Percentiles rank a stretch among this genome's conserved stretches.
Evolutionary conservation across 2,797 vertebrate species (phyloP).

Genomic region (Phataginus tricuspis): DNA sequence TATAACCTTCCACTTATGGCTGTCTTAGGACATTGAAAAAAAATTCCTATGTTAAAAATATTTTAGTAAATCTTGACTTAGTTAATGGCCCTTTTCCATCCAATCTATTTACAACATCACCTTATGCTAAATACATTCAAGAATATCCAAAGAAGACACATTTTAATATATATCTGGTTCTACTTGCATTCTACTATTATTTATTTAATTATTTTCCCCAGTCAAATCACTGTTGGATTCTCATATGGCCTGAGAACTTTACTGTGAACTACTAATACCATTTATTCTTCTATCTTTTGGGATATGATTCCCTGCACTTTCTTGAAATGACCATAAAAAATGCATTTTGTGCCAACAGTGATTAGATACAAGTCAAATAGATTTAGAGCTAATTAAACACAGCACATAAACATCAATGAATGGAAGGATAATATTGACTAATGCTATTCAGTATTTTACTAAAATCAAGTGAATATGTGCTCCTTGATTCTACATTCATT

Average conservation of each 20-base stretch:
- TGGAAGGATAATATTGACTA: not conserved
- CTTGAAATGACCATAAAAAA: not conserved
- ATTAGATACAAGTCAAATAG: not conserved
- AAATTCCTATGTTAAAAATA: not conserved
- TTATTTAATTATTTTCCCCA: not conserved
- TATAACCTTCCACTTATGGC: not conserved
- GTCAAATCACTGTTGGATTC: not conserved
- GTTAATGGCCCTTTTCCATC: not conserved
- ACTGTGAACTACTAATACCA: not conserved
- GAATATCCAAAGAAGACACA: not conserved
- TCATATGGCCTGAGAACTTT: not conserved
- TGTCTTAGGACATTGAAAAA: not conserved
- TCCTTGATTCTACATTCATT: not conserved
- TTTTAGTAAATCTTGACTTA: not conserved
- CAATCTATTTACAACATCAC: not conserved
- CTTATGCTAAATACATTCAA: not conserved
- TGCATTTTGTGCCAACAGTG: not conserved
- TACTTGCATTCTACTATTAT: not conserved
- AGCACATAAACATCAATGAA: not conserved
- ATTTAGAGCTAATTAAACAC: not conserved
- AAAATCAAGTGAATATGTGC: not conserved
- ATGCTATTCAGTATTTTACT: not conserved
- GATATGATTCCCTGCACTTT: not conserved
- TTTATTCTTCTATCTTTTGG: not conserved
- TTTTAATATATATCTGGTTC: not conserved